Base-by-base conservation (phyloP, 1,140 invertebrate genomes). In the Geopemphigus sp. region DNA sequence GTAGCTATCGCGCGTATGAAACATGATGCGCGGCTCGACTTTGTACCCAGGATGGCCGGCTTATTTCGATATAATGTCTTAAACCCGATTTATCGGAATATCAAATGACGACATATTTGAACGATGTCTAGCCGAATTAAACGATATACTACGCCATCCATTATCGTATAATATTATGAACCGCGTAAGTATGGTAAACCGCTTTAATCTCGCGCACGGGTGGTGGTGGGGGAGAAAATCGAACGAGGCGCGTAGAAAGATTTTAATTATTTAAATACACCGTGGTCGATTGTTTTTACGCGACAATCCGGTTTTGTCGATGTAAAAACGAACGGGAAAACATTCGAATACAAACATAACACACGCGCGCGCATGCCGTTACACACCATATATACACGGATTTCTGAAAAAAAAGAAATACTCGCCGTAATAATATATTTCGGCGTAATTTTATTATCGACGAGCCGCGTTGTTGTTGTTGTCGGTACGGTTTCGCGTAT, bases 281-380 rank as follows among this genome's bases (percentile, higher is more conserved):
- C 12, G 47, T 8, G 5, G 47, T 8, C 47, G 47, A 50, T 50
- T 50, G 4, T 50, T 50, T 50, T 12, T 29, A 32, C 61, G 17
- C 26, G 29, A 19, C 19, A 32, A 63, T 32, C 10, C n/a, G 3
- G 56, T 57, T 57, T 63, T 32, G 26, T 2, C 1, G 29, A 32
- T 10, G 26, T 29, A 0, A n/a, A 32, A 63, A 19, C 10, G 1
- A 63, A 2, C 17, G 59, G 1, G 29, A n/a, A n/a, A n/a, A n/a
- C n/a, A 63, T 63, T 63, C 19, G n/a, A 39, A 66, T 1, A 66
- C 63, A 19, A 64, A 63, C 61, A 26, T 26, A 61, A 26, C 57
- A n/a, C 8, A 2, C 32, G 32, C 32, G 32, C 11, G n/a, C 22
- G 12, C 24, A 24, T 59, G 22, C 26, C 59, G 1, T 17, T 19